These are phyloP conservation scores for Donacobius atricapilla DNA, from an alignment of 2,113 vertebrate genomes.

Conservation along the genomic window DNA sequence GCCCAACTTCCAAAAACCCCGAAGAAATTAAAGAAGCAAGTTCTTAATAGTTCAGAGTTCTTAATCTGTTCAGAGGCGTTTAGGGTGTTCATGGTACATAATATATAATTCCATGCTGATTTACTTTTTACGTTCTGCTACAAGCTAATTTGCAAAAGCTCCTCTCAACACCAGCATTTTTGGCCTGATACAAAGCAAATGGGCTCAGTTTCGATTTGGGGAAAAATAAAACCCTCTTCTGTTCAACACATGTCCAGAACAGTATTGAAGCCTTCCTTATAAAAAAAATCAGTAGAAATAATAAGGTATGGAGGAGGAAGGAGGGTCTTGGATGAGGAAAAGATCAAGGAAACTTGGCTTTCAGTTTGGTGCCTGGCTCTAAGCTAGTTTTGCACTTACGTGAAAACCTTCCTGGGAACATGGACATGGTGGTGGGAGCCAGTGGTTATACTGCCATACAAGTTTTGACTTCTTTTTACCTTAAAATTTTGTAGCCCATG, in stretches of 20 bases:
- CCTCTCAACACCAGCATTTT: neutral
- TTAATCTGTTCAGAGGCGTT: neutral
- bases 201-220: neutral
- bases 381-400: neutral
- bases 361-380: neutral
- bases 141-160: neutral
- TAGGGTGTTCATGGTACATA: neutral
- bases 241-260: neutral
- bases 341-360: neutral
- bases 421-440: neutral
- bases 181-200: neutral
- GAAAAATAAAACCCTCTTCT: neutral
- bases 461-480: neutral
- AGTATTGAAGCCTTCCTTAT: neutral
- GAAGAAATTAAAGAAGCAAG: neutral
- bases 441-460: neutral
- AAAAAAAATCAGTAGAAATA: neutral
- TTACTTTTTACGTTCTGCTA: neutral
- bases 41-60: neutral
- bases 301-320: neutral
- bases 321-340: neutral
- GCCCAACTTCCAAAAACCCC: neutral
- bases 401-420: neutral
- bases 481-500: neutral
- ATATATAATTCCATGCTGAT: neutral